Conservation (phyloP, 1,140 invertebrate species). For the Calycopis cecrops region DNA sequence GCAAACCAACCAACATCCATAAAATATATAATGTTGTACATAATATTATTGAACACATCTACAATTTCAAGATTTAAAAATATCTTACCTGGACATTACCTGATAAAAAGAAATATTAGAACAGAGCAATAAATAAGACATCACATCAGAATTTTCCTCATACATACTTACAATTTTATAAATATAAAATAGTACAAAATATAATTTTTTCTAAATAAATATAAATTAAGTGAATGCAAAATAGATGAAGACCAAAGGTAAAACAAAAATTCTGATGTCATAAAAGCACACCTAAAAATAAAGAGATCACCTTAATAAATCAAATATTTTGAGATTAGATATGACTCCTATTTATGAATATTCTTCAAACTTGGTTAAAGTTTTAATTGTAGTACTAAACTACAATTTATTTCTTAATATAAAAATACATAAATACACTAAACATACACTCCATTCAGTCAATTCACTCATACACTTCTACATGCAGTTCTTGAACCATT, state of each 20-base stretch:
- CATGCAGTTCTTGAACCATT: background rate
- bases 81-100: slow-evolving; percentile 36
- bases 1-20: background rate
- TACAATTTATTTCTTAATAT: slow-evolving; percentile 3
- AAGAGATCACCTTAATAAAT: background rate
- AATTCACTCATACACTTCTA: slow-evolving; percentile 6
- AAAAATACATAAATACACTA: slow-evolving; percentile 14
- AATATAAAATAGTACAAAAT: too few species aligned
- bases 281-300: slow-evolving; percentile 5
- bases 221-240: background rate
- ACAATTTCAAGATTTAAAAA: slow-evolving; percentile 22
- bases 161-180: too few species aligned
- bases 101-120: slow-evolving; percentile 35
- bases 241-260: too few species aligned
- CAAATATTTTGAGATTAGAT: too few species aligned
- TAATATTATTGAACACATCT: slow-evolving; percentile 13
- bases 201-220: background rate
- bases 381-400: background rate
- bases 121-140: slow-evolving; percentile 18
- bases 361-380: background rate
- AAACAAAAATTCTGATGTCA: slow-evolving; percentile 1
- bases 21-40: slow-evolving; percentile 11
- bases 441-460: too few species aligned
- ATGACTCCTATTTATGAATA: background rate
- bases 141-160: slow-evolving; percentile 20